phyloP scores from a whole-genome alignment of 2,888 invertebrate genomes.

The Tubulanus polymorphus region DNA sequence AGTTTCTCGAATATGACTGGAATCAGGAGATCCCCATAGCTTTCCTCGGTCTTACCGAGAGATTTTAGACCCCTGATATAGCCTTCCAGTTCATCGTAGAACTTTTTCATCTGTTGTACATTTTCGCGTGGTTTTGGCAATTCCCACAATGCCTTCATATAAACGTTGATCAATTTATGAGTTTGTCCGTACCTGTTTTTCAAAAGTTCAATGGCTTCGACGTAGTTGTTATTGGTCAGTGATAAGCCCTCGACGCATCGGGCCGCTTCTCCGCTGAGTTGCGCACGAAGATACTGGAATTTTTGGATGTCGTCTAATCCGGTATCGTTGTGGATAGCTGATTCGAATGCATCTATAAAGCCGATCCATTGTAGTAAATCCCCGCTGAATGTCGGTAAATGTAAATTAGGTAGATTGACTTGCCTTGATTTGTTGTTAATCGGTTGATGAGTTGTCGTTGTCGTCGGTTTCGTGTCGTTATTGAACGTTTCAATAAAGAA shows the following conservation, averaged over 20 bases:
- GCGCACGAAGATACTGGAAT: not conserved
- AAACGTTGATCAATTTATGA: not conserved
- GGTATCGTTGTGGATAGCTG: not conserved
- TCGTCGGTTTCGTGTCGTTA: too few species aligned
- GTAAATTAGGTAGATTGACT: not conserved
- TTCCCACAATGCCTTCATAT: conserved; percentile 2
- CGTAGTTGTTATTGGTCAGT: not conserved
- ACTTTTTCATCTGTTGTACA: not conserved
- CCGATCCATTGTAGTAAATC: not conserved
- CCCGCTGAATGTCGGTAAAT: conserved; percentile 1
- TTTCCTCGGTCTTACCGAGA: not conserved
- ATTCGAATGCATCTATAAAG: not conserved
- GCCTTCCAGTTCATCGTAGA: not conserved
- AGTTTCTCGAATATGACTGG: not conserved
- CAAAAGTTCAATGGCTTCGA: conserved; percentile 1
- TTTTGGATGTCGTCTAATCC: not conserved
- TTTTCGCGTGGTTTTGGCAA: not conserved
- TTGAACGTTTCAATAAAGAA: too few species aligned
- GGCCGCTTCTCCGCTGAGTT: not conserved
- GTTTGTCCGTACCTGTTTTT: not conserved
- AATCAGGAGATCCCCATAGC: not conserved
- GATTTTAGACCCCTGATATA: not conserved
- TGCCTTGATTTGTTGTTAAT: not conserved
- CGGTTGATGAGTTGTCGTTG: too few species aligned
- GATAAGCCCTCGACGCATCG: not conserved